Percentiles rank a stretch among this genome's conserved stretches.
Conservation (phyloP, 2,888 invertebrate species). For the Steinernema carpocapsae region DNA sequence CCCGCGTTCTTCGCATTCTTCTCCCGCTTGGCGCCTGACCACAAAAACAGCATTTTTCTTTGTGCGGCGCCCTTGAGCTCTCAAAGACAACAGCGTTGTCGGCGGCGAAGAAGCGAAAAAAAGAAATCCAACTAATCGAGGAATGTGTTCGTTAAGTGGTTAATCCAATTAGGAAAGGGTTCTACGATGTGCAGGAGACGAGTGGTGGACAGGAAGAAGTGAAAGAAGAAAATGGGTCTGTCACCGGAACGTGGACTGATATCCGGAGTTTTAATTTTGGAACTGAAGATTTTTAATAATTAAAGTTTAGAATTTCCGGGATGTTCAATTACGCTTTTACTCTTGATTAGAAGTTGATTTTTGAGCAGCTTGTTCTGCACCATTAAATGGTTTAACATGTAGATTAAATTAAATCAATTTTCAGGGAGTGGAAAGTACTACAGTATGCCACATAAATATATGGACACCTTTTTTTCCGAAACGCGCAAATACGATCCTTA, state of each 20-base stretch:
- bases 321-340: background rate
- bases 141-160: background rate
- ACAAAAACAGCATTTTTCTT: constrained; percentile 2
- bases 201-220: background rate
- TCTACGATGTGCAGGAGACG: no score
- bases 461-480: no score
- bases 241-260: background rate
- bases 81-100: no score
- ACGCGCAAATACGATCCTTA: no score
- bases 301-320: background rate
- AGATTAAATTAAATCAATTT: no score
- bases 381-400: no score
- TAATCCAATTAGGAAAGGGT: constrained; percentile 14
- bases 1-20: constrained; percentile 26
- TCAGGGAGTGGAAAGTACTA: no score
- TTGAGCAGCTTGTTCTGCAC: no score
- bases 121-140: background rate
- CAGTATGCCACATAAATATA: no score
- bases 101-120: no score
- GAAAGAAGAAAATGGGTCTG: background rate
- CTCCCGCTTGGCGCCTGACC: background rate
- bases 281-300: no score
- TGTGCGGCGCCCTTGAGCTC: constrained; percentile 16
- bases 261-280: background rate
- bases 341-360: no score